A percentile compares a stretch with the other conserved stretches of the same genome.
These are phyloP conservation scores for Oryzias dopingdopingensis DNA, from an alignment of 2,797 vertebrate species.

Conservation along the genomic window DNA sequence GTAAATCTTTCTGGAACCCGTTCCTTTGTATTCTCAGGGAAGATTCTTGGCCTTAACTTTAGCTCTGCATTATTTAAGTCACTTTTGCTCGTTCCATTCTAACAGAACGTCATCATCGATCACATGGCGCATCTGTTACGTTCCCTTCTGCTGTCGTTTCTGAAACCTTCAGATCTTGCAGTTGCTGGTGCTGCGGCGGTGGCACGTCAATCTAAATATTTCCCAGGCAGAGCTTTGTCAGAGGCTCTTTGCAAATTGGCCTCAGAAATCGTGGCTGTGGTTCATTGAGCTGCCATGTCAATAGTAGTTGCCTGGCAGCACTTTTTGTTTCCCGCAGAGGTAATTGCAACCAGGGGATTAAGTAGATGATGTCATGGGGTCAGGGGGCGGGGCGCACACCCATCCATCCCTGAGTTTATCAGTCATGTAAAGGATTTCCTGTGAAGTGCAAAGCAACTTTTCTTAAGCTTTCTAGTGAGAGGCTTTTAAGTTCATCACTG, in stretches of 20 bases:
- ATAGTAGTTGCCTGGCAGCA: slow-evolving; percentile 54
- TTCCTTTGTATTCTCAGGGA: no score
- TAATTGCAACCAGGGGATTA: slow-evolving; percentile 58
- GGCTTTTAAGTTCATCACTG: slow-evolving; percentile 25
- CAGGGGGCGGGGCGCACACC: slow-evolving; percentile 36
- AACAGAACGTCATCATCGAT: no score
- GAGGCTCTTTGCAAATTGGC: slow-evolving; percentile 56
- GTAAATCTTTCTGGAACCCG: no score
- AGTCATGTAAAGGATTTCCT: slow-evolving; percentile 16
- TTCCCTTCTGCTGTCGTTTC: slow-evolving; percentile 10
- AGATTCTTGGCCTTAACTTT: no score
- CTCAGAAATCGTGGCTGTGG: slow-evolving; percentile 42
- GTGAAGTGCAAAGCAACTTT: slow-evolving; percentile 18
- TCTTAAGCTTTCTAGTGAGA: slow-evolving; percentile 6
- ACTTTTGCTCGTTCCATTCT: no score
- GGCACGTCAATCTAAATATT: slow-evolving; percentile 47
- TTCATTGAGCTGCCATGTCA: slow-evolving; percentile 58
- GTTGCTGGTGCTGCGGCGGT: slow-evolving; percentile 15
- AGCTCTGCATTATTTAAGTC: no score
- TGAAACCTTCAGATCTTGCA: slow-evolving; percentile 29
- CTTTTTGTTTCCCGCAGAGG: slow-evolving; percentile 53
- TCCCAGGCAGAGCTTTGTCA: slow-evolving; percentile 47
- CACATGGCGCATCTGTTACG: slow-evolving; percentile 1
- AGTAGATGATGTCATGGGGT: slow-evolving; percentile 57
- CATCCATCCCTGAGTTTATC: slow-evolving; percentile 41